phyloP scores from a whole-genome alignment of 1,140 invertebrate species.

The Agrilus planipennis region DNA sequence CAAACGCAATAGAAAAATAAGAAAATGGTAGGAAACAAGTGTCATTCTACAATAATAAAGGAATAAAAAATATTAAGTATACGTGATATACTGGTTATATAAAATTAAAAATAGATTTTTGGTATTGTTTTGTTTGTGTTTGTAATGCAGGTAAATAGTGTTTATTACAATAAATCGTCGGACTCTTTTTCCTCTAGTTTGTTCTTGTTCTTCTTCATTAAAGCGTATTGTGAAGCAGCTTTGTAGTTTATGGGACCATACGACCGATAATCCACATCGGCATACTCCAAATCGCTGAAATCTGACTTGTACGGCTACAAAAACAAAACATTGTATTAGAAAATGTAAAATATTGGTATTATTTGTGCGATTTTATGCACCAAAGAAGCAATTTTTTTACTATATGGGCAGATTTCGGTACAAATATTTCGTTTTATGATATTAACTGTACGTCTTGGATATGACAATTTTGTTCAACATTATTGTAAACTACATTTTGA shows the following conservation, averaged over 20 bases:
- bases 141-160: too few relatives aligned
- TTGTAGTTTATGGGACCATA: slow-evolving; percentile 88
- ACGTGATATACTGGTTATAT: not conserved
- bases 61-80: slow-evolving; percentile 5
- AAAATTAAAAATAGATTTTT: slow-evolving; percentile 6
- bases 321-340: slow-evolving; percentile 21
- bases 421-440: too few relatives aligned
- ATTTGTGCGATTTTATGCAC: too few relatives aligned
- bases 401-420: too few relatives aligned
- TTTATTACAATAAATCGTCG: slow-evolving; percentile 6
- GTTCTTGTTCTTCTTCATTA: slow-evolving; percentile 50
- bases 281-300: slow-evolving; percentile 72
- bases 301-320: slow-evolving; percentile 58
- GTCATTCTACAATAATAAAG: too few relatives aligned
- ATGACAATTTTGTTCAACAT: too few relatives aligned
- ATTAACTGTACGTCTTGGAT: too few relatives aligned
- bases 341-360: too few relatives aligned
- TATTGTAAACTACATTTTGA: too few relatives aligned
- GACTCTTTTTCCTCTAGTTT: slow-evolving; percentile 16
- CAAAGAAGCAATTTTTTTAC: too few relatives aligned
- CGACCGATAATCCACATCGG: slow-evolving; percentile 75
- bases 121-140: not conserved
- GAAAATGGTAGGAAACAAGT: not conserved
- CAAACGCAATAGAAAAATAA: not conserved
- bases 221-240: slow-evolving; percentile 63